Evolutionary conservation across 2,113 vertebrate genomes (phyloP).

Genomic region (Dipodomys ordii): DNA sequence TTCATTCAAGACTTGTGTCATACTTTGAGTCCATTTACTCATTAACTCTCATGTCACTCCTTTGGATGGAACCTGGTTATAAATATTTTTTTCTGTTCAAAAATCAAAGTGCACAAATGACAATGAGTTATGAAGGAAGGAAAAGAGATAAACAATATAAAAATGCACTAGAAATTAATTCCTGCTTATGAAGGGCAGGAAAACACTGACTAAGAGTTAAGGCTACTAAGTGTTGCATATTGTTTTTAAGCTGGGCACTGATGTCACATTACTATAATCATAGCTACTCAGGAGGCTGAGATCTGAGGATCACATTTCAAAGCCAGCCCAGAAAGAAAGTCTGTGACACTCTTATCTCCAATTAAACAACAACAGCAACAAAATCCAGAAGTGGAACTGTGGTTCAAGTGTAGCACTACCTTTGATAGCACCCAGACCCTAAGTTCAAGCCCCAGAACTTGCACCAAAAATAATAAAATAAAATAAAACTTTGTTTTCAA

Average conservation of each 20-base stretch:
- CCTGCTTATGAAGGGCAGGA: background rate
- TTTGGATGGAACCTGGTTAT: slow-evolving; percentile 49
- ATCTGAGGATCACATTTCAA: too few species aligned
- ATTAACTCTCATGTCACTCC: slow-evolving; percentile 18
- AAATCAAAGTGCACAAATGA: background rate
- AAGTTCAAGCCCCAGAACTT: too few species aligned
- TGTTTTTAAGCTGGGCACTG: too few species aligned
- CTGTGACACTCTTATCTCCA: too few species aligned
- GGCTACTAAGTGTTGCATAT: background rate
- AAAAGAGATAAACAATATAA: slow-evolving; percentile 6
- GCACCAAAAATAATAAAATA: too few species aligned
- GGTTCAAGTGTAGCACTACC: too few species aligned
- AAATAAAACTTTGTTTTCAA: background rate
- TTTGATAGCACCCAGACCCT: too few species aligned
- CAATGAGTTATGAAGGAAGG: background rate
- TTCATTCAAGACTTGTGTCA: slow-evolving; percentile 29
- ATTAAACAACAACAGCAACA: too few species aligned
- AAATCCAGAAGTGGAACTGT: too few species aligned
- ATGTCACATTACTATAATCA: too few species aligned
- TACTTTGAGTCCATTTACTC: slow-evolving; percentile 40
- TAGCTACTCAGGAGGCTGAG: too few species aligned
- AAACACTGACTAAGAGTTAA: background rate
- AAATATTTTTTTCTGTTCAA: slow-evolving; percentile 59
- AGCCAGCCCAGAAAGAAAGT: too few species aligned
- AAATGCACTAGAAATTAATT: slow-evolving; percentile 22